phyloP scores from a whole-genome alignment of 2,113 vertebrate species.

The Castor canadensis region DNA sequence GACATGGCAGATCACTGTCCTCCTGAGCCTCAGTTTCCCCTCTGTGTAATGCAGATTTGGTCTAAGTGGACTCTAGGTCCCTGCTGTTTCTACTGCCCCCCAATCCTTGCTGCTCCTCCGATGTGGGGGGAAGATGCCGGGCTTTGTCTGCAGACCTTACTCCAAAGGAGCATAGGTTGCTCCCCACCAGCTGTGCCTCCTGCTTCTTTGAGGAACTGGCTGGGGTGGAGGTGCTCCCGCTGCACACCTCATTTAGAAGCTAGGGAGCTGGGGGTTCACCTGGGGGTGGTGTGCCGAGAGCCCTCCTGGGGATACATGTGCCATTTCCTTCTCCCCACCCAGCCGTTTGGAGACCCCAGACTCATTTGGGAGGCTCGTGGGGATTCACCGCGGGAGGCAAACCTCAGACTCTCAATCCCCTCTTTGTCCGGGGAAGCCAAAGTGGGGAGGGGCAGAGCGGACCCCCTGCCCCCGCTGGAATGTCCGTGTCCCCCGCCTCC shows the following conservation, averaged over 20 bases:
- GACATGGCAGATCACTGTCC: neutral
- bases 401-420: constrained; percentile 57
- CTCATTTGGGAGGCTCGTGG: constrained; percentile 18
- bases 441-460: constrained; percentile 56
- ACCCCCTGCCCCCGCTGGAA: constrained; percentile 76
- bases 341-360: constrained; percentile 52
- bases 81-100: neutral
- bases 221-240: no score
- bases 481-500: constrained; percentile 27
- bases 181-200: neutral
- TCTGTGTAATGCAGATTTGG: neutral
- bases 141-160: constrained; percentile 1
- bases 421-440: constrained; percentile 68
- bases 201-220: neutral
- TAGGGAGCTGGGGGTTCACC: neutral
- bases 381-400: constrained; percentile 40
- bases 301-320: constrained; percentile 45
- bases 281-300: neutral
- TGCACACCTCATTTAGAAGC: neutral
- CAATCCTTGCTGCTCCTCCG: neutral
- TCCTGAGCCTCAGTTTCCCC: constrained; percentile 1
- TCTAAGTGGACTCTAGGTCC: neutral
- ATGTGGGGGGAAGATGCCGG: neutral
- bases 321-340: constrained; percentile 22
- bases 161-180: neutral